A percentile compares a stretch with the other conserved stretches of the same genome.
Conservation (phyloP, 2,888 invertebrate species). For the Hypercompe scribonia region DNA sequence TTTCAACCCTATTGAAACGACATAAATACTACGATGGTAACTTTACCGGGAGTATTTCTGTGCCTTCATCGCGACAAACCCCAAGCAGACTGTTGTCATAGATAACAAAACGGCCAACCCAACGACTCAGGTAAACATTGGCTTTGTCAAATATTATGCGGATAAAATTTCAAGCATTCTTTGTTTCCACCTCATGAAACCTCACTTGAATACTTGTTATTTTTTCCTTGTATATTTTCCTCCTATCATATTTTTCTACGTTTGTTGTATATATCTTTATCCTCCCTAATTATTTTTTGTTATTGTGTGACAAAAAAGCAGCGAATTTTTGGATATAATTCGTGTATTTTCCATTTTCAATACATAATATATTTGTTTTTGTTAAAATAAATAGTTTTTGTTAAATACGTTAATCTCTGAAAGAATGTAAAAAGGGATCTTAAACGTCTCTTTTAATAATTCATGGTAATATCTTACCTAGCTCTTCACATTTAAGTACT, state of each 20-base stretch:
- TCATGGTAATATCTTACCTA: not conserved
- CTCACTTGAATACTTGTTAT: constrained; percentile 39
- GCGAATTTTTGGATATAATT: not conserved
- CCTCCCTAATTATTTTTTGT: constrained; percentile 6
- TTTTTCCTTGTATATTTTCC: constrained; percentile 34
- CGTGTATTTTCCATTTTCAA: not conserved
- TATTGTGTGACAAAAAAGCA: not conserved
- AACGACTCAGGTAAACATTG: constrained; percentile 74
- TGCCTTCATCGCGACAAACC: constrained; percentile 57
- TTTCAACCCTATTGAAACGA: constrained; percentile 72
- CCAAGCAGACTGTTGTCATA: constrained; percentile 70
- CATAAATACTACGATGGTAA: constrained; percentile 68
- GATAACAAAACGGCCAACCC: constrained; percentile 73
- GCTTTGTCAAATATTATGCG: constrained; percentile 78
- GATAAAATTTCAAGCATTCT: constrained; percentile 76
- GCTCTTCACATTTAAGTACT: not conserved
- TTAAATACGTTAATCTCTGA: no score
- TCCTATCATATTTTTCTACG: constrained; percentile 28
- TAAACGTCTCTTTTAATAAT: not conserved
- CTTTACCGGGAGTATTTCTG: constrained; percentile 62
- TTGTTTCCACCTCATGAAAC: constrained; percentile 60
- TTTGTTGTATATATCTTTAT: constrained; percentile 14
- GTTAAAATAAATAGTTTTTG: no score
- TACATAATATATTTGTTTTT: no score
- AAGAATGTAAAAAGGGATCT: no score